A percentile compares a stretch with the other conserved stretches of the same genome.
Evolutionary conservation across 92 coral and sea anemone species (phyloP).

Genomic region (Blastomussa wellsi): DNA sequence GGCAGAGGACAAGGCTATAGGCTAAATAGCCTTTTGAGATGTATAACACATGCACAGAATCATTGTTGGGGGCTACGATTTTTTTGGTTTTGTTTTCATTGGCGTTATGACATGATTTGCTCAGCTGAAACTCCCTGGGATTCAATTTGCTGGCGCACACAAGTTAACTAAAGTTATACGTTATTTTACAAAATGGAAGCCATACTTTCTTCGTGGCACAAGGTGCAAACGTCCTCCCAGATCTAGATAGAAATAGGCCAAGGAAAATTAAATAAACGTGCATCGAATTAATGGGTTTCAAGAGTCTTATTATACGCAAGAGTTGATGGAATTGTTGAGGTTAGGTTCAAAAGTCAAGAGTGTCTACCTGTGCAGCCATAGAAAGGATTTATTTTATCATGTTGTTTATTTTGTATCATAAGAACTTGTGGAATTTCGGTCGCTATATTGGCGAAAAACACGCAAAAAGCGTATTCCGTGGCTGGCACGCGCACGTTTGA

Average conservation of each 20-base stretch:
- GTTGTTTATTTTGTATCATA: neutral
- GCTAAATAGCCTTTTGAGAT: too few species aligned
- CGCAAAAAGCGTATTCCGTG: neutral
- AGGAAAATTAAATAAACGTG: neutral
- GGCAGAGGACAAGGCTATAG: too few species aligned
- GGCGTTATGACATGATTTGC: neutral
- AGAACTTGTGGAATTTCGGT: conserved; percentile 1
- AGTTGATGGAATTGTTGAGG: neutral
- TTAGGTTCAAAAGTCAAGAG: conserved; percentile 11
- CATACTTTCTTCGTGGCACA: neutral
- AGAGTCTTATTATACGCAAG: neutral
- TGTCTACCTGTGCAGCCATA: neutral
- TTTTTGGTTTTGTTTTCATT: too few species aligned
- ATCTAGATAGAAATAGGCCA: neutral
- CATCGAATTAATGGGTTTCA: neutral
- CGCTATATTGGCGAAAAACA: neutral
- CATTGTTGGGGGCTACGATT: too few species aligned
- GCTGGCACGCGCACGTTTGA: neutral
- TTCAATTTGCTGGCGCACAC: neutral
- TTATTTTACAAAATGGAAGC: neutral
- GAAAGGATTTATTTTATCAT: neutral
- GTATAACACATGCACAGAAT: too few species aligned
- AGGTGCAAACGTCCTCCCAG: neutral
- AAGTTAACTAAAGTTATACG: neutral
- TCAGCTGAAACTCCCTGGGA: neutral